Conservation (phyloP, 2,888 invertebrate genomes). For the Griposia aprilina region DNA sequence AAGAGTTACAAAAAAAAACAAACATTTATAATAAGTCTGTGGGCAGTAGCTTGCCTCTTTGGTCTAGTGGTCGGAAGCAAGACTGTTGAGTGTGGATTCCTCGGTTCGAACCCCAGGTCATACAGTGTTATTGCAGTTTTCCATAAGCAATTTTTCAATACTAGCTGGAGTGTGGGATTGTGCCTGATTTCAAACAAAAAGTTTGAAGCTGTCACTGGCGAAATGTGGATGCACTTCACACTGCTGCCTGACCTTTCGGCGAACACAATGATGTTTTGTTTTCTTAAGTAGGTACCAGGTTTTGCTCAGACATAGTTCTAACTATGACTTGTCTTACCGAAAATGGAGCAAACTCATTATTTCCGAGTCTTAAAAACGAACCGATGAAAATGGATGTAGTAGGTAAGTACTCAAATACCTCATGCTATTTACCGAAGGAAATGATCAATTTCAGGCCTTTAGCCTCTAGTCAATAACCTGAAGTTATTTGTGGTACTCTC, state of each 20-base stretch:
- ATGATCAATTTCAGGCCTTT: constrained; percentile 29
- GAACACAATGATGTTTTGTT: neutral
- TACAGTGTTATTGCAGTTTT: no score
- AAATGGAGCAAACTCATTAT: constrained; percentile 11
- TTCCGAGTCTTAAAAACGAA: neutral
- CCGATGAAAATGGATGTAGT: constrained; percentile 22
- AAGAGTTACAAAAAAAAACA: no score
- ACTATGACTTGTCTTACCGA: neutral
- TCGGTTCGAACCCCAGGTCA: no score
- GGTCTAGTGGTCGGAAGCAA: no score
- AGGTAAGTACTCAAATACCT: constrained; percentile 1
- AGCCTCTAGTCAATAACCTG: constrained; percentile 15
- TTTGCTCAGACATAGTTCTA: neutral
- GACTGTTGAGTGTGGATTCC: no score
- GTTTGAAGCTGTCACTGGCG: neutral
- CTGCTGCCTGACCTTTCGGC: neutral
- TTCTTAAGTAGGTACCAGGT: neutral
- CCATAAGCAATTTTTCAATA: neutral
- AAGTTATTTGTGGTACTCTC: constrained; percentile 23
- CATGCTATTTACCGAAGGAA: constrained; percentile 21
- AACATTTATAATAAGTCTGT: neutral
- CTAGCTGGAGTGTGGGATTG: neutral
- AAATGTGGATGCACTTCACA: neutral
- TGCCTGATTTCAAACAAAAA: neutral
- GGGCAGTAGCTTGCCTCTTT: neutral